phyloP scores from a whole-genome alignment of 30 jellyfish, hydroid and myxozoan genomes.

The Chrysaora quinquecirrha region DNA sequence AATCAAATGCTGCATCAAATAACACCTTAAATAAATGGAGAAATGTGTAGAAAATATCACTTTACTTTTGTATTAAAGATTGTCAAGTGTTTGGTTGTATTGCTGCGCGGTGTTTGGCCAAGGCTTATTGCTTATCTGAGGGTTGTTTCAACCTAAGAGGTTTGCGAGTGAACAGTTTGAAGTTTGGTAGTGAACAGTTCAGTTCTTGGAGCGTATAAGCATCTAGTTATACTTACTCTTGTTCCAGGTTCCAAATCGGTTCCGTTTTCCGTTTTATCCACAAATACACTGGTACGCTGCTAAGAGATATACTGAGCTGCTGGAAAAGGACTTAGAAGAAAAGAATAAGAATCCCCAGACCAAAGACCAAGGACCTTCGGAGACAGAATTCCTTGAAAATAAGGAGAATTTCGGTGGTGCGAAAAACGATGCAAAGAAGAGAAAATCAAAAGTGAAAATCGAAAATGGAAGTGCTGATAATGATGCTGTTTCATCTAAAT shows the following conservation, averaged over 20 bases:
- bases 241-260: conserved; percentile 86
- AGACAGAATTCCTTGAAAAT: conserved; percentile 46
- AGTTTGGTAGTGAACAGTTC: no score
- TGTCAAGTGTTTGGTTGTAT: no score
- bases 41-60: no score
- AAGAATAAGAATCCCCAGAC: conserved; percentile 2
- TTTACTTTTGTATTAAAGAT: no score
- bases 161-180: no score
- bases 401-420: conserved; percentile 54
- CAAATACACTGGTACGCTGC: conserved; percentile 94
- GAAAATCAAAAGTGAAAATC: conserved; percentile 17
- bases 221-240: no score
- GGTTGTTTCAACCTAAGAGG: no score
- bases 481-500: conserved; percentile 6
- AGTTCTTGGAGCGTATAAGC: no score
- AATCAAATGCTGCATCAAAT: no score
- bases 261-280: conserved; percentile 92
- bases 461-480: conserved; percentile 20
- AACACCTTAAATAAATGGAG: no score
- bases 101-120: no score
- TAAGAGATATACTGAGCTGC: conserved; percentile 79
- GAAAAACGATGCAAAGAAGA: conserved; percentile 33
- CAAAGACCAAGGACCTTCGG: conserved; percentile 14
- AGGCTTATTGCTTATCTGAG: no score
- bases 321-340: conserved; percentile 81